These are phyloP conservation scores for Polydesmus complanatus DNA, from an alignment of 2,888 invertebrate genomes.

Conservation along the genomic window DNA sequence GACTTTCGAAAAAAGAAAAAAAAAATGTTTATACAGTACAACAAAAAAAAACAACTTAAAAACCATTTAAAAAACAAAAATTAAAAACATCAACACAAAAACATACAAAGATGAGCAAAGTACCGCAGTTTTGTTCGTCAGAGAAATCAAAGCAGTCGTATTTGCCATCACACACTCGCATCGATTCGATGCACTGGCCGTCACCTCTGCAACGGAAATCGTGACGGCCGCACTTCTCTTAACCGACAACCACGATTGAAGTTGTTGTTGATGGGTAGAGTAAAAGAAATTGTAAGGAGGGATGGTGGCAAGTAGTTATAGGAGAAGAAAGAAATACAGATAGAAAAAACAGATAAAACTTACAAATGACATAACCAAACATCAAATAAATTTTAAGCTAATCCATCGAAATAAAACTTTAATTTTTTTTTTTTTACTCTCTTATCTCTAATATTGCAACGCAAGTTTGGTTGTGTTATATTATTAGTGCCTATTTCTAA, in stretches of 20 bases:
- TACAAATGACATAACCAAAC: background rate
- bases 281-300: background rate
- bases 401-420: too few relatives aligned
- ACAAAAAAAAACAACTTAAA: too few relatives aligned
- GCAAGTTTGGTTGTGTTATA: too few relatives aligned
- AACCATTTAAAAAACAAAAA: too few relatives aligned
- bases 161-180: slow-evolving; percentile 41
- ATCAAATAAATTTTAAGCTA: too few relatives aligned
- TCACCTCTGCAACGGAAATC: slow-evolving; percentile 55
- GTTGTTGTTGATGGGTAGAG: too few relatives aligned
- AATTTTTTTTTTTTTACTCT: too few relatives aligned
- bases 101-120: background rate
- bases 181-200: slow-evolving; percentile 27
- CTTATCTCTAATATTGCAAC: too few relatives aligned
- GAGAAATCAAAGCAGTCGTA: slow-evolving; percentile 46
- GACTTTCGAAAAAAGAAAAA: too few relatives aligned
- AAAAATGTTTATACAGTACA: too few relatives aligned
- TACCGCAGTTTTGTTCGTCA: slow-evolving; percentile 39
- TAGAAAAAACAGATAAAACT: background rate
- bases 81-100: background rate
- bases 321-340: background rate
- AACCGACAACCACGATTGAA: background rate
- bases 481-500: too few relatives aligned
- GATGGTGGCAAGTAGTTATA: background rate
- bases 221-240: background rate